Conservation (phyloP, 1,140 invertebrate genomes). For the Micrasema minimum region DNA sequence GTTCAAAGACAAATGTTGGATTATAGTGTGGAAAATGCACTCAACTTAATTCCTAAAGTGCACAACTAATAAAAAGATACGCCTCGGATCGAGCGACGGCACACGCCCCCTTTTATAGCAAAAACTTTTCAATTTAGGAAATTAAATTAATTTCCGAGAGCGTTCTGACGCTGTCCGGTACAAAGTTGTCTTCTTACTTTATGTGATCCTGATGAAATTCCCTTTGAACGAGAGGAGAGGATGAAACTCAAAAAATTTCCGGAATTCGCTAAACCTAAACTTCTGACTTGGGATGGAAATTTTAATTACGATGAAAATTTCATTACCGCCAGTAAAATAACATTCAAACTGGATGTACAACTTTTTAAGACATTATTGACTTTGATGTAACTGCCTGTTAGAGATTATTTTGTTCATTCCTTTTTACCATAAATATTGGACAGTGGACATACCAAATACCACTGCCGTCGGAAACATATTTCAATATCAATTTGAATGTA, state of each 20-base stretch:
- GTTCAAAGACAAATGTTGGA: slow-evolving; percentile 4
- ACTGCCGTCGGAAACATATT: no score
- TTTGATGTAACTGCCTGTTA: no score
- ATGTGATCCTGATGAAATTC: slow-evolving; percentile 6
- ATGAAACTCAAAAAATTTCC: slow-evolving; percentile 2
- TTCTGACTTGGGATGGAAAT: no score
- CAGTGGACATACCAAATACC: no score
- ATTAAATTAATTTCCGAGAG: slow-evolving; percentile 46
- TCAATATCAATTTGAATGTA: no score
- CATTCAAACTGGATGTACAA: no score
- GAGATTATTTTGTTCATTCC: no score
- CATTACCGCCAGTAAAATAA: no score
- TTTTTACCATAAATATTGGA: no score
- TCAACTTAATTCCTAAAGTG: slow-evolving; percentile 45
- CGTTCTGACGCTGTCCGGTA: not conserved
- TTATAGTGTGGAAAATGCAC: slow-evolving; percentile 33
- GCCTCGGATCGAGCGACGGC: slow-evolving; percentile 10
- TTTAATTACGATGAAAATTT: no score
- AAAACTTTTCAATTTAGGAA: slow-evolving; percentile 52
- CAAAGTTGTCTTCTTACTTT: slow-evolving; percentile 1
- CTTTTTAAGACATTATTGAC: no score
- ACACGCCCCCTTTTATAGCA: slow-evolving; percentile 30
- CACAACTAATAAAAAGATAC: slow-evolving; percentile 49
- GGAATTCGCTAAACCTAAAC: slow-evolving; percentile 2
- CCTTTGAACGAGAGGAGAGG: slow-evolving; percentile 15